Percentiles rank a stretch among this genome's conserved stretches.
Conservation (phyloP, 2,888 invertebrate species). For the Pyralis farinalis region DNA sequence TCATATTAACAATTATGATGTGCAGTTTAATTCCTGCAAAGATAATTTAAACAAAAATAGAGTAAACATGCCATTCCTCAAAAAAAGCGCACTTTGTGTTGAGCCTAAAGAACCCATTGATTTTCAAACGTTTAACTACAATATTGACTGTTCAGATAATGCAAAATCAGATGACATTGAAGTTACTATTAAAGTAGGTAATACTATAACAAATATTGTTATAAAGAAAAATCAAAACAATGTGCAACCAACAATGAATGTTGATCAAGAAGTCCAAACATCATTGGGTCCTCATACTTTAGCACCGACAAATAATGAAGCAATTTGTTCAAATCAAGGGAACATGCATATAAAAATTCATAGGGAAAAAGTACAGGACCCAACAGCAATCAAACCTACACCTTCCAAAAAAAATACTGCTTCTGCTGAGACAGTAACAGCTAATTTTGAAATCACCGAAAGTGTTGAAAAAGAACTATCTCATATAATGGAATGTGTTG, state of each 20-base stretch:
- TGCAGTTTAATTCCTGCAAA: background rate
- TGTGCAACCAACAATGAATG: slow-evolving; percentile 47
- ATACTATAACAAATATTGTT: slow-evolving; percentile 54
- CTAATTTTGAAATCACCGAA: slow-evolving; percentile 58
- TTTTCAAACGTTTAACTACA: slow-evolving; percentile 23
- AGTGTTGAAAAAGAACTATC: slow-evolving; percentile 65
- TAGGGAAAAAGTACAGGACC: slow-evolving; percentile 22
- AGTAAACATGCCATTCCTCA: slow-evolving; percentile 44
- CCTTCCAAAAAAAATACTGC: slow-evolving; percentile 59
- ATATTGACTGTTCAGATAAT: slow-evolving; percentile 22
- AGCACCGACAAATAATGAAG: slow-evolving; percentile 17
- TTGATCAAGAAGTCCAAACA: slow-evolving; percentile 59
- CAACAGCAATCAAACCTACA: slow-evolving; percentile 26
- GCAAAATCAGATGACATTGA: slow-evolving; percentile 52
- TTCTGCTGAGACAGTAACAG: slow-evolving; percentile 61
- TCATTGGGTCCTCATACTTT: slow-evolving; percentile 31
- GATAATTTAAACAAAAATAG: slow-evolving; percentile 8
- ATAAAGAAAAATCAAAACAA: slow-evolving; percentile 60
- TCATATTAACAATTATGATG: background rate
- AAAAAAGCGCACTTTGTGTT: slow-evolving; percentile 38
- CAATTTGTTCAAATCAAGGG: slow-evolving; percentile 11
- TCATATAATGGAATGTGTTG: slow-evolving; percentile 47
- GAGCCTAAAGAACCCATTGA: slow-evolving; percentile 16
- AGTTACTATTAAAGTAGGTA: slow-evolving; percentile 64
- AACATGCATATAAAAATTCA: slow-evolving; percentile 21